These are phyloP conservation scores for Australoheros scitulus DNA, from an alignment of 2,113 vertebrate genomes.

Conservation along the genomic window DNA sequence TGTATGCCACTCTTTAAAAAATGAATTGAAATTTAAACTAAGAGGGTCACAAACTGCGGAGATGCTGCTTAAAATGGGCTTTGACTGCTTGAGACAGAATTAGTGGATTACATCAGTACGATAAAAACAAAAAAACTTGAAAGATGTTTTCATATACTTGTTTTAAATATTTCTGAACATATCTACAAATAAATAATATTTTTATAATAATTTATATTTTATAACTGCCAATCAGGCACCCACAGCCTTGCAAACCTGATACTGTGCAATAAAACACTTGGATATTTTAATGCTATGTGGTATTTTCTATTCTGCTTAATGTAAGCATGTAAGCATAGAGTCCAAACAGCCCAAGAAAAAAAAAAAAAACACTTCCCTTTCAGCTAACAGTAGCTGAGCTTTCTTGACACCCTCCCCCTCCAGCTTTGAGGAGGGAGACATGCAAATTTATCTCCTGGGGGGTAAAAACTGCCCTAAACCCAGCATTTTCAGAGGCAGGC, in stretches of 20 bases:
- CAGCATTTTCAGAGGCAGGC: constrained; percentile 51
- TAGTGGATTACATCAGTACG: background rate
- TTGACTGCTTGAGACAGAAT: background rate
- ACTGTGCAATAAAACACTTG: background rate
- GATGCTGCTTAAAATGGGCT: constrained; percentile 11
- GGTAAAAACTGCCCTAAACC: constrained; percentile 21
- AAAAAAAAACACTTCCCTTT: constrained; percentile 22
- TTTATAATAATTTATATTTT: background rate
- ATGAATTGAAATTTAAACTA: background rate
- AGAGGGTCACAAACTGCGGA: background rate
- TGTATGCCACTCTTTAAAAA: background rate
- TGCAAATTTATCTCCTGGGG: constrained; percentile 67
- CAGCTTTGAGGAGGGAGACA: constrained; percentile 66
- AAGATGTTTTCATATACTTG: background rate
- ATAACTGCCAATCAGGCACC: background rate
- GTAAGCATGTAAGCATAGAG: constrained; percentile 3
- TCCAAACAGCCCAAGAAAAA: constrained; percentile 10
- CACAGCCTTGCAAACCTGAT: background rate
- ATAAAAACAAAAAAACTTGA: background rate
- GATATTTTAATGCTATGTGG: background rate
- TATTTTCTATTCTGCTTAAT: background rate
- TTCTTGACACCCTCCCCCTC: constrained; percentile 54
- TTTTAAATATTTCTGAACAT: background rate
- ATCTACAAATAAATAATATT: background rate
- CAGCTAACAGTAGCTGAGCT: constrained; percentile 42